Conservation (phyloP, 1,140 invertebrate genomes). For the Aphelenchoides fujianensis region DNA sequence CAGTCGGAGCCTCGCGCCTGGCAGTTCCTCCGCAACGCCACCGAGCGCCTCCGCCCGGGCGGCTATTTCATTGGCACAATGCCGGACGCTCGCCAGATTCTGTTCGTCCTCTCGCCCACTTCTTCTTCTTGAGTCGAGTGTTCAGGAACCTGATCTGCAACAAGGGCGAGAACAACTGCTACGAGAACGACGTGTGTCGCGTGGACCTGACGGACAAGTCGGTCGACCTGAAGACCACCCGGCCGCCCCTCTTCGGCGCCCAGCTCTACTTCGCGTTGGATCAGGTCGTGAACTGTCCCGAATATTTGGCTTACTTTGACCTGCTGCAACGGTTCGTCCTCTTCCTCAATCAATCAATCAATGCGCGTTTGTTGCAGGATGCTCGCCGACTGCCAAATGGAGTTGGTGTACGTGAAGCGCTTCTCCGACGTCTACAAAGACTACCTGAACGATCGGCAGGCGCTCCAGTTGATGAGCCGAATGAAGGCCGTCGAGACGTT, state of each 20-base stretch:
- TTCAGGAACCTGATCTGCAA: conserved; percentile 40
- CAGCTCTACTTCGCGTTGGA: conserved; percentile 93
- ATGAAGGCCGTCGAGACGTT: conserved; percentile 74
- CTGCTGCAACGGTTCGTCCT: conserved; percentile 75
- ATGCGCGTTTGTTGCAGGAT: conserved; percentile 67
- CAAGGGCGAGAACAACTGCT: conserved; percentile 31
- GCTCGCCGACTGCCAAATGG: conserved; percentile 76
- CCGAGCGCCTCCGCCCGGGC: conserved; percentile 79
- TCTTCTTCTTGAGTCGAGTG: conserved; percentile 11
- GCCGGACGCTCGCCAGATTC: conserved; percentile 84
- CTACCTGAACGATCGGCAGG: conserved; percentile 67
- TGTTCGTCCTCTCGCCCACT: conserved; percentile 67
- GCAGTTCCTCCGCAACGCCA: conserved; percentile 85
- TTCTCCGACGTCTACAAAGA: conserved; percentile 80
- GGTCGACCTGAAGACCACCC: conserved; percentile 64
- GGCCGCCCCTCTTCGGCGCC: conserved; percentile 84
- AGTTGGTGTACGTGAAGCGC: conserved; percentile 72
- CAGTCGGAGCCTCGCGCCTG: conserved; percentile 85
- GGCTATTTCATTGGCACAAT: conserved; percentile 95
- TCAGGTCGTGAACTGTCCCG: conserved; percentile 93
- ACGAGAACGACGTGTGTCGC: conserved; percentile 62
- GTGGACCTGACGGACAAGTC: conserved; percentile 76
- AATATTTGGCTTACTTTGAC: conserved; percentile 92
- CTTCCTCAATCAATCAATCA: background rate
- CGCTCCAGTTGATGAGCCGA: conserved; percentile 70